Evolutionary conservation across 2,888 invertebrate genomes (phyloP).

Genomic region (Chymomyza fuscimana): DNA sequence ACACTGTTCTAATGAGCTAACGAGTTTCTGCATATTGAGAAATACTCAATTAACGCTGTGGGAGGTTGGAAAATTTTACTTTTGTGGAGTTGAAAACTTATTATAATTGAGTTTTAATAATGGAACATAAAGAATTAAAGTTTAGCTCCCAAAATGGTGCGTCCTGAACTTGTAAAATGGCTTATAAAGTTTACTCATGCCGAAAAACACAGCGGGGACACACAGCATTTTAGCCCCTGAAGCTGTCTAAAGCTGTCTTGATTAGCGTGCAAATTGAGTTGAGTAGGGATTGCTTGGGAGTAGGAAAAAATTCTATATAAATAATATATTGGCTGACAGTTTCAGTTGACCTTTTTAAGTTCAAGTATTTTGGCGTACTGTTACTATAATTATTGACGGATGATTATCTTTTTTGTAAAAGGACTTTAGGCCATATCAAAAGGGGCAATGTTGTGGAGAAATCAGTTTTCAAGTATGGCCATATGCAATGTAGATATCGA

Average conservation of each 20-base stretch:
- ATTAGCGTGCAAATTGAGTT: slow-evolving; percentile 11
- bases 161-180: neutral
- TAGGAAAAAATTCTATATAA: neutral
- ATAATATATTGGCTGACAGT: neutral
- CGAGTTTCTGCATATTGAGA: slow-evolving; percentile 57
- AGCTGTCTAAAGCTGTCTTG: neutral
- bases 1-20: slow-evolving; percentile 55
- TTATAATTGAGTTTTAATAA: neutral
- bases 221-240: neutral
- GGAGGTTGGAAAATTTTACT: slow-evolving; percentile 63
- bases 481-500: no score
- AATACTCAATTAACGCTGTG: slow-evolving; percentile 66
- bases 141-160: neutral
- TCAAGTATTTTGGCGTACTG: neutral
- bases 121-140: neutral
- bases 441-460: no score
- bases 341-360: neutral
- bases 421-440: no score
- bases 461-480: no score
- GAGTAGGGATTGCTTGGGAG: neutral
- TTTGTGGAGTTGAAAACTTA: slow-evolving; percentile 5
- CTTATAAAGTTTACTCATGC: neutral
- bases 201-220: neutral
- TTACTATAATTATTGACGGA: neutral
- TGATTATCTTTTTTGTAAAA: neutral